Conservation (phyloP, 2,113 vertebrate genomes). For the Microtus pennsylvanicus region DNA sequence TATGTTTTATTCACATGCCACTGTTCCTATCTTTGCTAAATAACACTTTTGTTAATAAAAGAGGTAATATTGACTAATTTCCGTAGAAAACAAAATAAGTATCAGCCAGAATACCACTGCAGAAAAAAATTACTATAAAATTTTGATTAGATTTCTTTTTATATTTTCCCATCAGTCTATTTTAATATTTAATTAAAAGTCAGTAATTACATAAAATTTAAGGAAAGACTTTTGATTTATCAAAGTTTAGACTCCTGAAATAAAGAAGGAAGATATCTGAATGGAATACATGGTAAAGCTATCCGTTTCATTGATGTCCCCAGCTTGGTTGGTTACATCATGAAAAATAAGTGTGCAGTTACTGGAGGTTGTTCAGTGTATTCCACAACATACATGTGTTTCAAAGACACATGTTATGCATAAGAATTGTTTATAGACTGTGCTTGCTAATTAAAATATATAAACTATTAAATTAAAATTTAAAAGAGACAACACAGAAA, state of each 20-base stretch:
- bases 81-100: not conserved
- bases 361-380: not conserved
- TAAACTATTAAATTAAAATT: not conserved
- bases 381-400: not conserved
- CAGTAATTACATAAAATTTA: not conserved
- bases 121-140: not conserved
- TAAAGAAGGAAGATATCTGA: not conserved
- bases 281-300: not conserved
- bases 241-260: not conserved
- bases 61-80: not conserved
- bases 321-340: not conserved
- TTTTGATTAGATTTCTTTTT: not conserved
- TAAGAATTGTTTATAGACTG: not conserved
- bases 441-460: not conserved
- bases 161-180: not conserved
- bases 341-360: too few species aligned
- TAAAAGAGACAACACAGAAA: not conserved
- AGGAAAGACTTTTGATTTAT: not conserved
- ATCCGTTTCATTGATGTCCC: not conserved
- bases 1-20: not conserved
- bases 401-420: not conserved
- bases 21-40: not conserved
- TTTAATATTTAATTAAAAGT: slow-evolving; percentile 37
- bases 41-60: not conserved
- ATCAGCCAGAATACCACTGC: not conserved